phyloP scores from a whole-genome alignment of 2,113 vertebrate genomes.

The Antigone vipio region DNA sequence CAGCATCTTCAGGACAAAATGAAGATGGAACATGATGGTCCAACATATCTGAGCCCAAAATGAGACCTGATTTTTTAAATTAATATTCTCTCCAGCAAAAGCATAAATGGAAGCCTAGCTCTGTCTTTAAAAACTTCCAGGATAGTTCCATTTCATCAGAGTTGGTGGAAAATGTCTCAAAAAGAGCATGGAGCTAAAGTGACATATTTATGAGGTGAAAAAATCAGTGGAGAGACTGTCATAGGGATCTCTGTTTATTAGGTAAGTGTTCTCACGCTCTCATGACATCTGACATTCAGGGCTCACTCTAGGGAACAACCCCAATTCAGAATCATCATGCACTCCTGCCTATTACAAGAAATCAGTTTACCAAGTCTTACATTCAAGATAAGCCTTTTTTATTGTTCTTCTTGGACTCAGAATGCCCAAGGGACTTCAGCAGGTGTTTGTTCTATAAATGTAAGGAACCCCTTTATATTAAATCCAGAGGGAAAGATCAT shows the following conservation, averaged over 20 bases:
- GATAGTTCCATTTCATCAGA: slow-evolving; percentile 1
- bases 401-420: slow-evolving; percentile 37
- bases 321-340: not conserved
- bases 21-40: not conserved
- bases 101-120: not conserved
- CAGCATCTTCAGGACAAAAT: not conserved
- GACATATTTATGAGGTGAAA: slow-evolving; percentile 75
- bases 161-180: slow-evolving; percentile 47
- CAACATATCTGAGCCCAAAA: not conserved
- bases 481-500: not conserved
- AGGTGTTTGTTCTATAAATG: slow-evolving; percentile 41
- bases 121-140: slow-evolving; percentile 1
- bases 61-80: not conserved
- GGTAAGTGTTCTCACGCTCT: slow-evolving; percentile 34
- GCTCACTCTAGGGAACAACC: not conserved
- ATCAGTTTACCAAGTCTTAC: slow-evolving; percentile 35
- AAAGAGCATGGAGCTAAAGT: slow-evolving; percentile 26
- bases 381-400: slow-evolving; percentile 58
- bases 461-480: slow-evolving; percentile 47
- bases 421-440: slow-evolving; percentile 12
- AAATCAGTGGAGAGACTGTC: slow-evolving; percentile 45
- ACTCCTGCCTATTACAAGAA: slow-evolving; percentile 36
- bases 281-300: slow-evolving; percentile 19
- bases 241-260: slow-evolving; percentile 49
- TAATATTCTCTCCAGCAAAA: not conserved